phyloP scores from a whole-genome alignment of 2,888 invertebrate species.

The Yponomeuta evonymella region DNA sequence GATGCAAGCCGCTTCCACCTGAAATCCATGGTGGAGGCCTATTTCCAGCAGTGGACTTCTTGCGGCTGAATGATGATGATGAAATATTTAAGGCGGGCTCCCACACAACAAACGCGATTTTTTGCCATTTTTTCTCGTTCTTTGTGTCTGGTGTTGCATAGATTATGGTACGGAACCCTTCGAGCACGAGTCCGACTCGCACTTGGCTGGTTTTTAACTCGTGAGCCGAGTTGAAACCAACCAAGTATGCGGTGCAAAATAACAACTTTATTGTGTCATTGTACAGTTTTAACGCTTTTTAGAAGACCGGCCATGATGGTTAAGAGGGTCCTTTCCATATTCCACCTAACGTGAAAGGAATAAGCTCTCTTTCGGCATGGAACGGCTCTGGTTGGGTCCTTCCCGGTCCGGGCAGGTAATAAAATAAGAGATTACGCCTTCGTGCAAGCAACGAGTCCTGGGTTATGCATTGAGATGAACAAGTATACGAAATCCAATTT shows the following conservation, averaged over 20 bases:
- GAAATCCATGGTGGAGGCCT: too few relatives aligned
- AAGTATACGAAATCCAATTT: slow-evolving; percentile 6
- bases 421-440: slow-evolving; percentile 72
- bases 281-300: slow-evolving; percentile 5
- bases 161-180: too few relatives aligned
- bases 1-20: too few relatives aligned
- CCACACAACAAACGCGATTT: too few relatives aligned
- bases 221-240: too few relatives aligned
- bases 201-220: too few relatives aligned
- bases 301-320: not conserved
- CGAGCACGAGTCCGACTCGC: too few relatives aligned
- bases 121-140: too few relatives aligned
- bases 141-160: too few relatives aligned
- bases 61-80: too few relatives aligned
- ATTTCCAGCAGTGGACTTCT: too few relatives aligned
- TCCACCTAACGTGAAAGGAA: not conserved
- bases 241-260: not conserved
- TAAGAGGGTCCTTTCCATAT: not conserved
- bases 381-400: slow-evolving; percentile 31
- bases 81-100: too few relatives aligned
- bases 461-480: slow-evolving; percentile 20
- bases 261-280: slow-evolving; percentile 6
- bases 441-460: slow-evolving; percentile 65
- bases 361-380: slow-evolving; percentile 22
- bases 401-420: slow-evolving; percentile 64